phyloP scores from a whole-genome alignment of 2,113 vertebrate genomes.

The Ptyas mucosa region DNA sequence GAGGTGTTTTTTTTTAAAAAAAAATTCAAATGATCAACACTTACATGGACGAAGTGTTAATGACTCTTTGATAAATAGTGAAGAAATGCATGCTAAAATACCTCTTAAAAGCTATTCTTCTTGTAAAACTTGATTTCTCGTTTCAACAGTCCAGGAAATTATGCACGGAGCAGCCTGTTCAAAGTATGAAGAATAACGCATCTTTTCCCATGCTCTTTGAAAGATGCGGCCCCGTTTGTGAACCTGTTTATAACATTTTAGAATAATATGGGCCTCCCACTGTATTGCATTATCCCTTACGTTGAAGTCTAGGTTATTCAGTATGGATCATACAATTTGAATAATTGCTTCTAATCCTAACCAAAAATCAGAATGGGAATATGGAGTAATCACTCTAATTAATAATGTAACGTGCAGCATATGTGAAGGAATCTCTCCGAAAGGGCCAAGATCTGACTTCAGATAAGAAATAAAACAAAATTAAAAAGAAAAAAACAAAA shows the following conservation, averaged over 20 bases:
- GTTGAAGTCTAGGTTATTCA: background rate
- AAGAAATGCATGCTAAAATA: background rate
- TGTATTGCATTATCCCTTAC: background rate
- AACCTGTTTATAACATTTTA: background rate
- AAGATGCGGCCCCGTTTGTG: background rate
- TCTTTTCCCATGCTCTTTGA: background rate
- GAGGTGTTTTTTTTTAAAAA: slow-evolving; percentile 16
- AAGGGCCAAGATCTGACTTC: background rate
- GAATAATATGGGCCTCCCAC: background rate
- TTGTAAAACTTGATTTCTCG: background rate
- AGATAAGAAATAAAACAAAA: background rate
- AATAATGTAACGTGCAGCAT: background rate
- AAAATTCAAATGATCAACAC: slow-evolving; percentile 27
- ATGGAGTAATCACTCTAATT: background rate
- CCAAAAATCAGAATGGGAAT: background rate
- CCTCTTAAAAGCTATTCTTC: background rate
- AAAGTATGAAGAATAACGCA: slow-evolving; percentile 21
- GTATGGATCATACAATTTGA: background rate
- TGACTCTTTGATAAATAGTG: slow-evolving; percentile 14
- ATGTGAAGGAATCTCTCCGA: background rate
- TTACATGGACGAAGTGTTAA: background rate
- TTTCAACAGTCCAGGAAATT: background rate
- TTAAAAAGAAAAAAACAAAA: background rate
- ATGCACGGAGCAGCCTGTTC: background rate
- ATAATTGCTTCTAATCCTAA: background rate